Evolutionary conservation across 2,888 invertebrate genomes (phyloP), one percentile per base, ranked within the genome.

Genomic region (Melinopterus prodromus): DNA sequence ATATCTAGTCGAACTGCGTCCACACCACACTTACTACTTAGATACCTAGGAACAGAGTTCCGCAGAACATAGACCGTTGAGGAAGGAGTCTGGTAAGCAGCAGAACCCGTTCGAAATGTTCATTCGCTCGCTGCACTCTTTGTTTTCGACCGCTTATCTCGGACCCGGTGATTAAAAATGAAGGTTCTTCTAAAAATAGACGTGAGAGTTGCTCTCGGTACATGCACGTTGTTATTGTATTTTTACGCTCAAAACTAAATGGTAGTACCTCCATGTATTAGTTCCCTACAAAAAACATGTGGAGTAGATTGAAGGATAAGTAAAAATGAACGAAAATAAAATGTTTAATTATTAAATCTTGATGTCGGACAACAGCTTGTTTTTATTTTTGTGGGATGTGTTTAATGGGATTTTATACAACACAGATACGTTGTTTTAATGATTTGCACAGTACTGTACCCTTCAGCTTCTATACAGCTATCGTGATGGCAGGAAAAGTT

Each of bases 81-180:
- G n/a, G n/a, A n/a, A n/a, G n/a, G 7, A 53, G 7, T 53, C 7
- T 53, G 53, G 7, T 53, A 6, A 53, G 53, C 53, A 53, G 53
- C 53, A 53, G 12, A 53, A 53, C 53, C 53, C 53, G 53, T 53
- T 53, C 53, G 53, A 53, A 53, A 53, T 53, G 53, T 53, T 53
- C 53, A 53, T 12, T 53, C 9, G 53, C 53, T 9, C 12, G 53
- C 53, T 53, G 53, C 53, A 53, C 53, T 53, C 53, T 53, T 53
- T 53, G 53, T 53, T 53, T 53, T 53, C 53, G 53, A 53, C 53
- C 9, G 53, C 53, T 53, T 53, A 53, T 53, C 53, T 53, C 53
- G 53, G 53, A 53, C 53, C 53, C 53, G 53, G 53, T 53, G 53
- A 53, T 53, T 53, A 53, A 53, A 53, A 53, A 53, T 53, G 53